Conservation (phyloP, 2,888 invertebrate genomes). For the Stenotaenia linearis region DNA sequence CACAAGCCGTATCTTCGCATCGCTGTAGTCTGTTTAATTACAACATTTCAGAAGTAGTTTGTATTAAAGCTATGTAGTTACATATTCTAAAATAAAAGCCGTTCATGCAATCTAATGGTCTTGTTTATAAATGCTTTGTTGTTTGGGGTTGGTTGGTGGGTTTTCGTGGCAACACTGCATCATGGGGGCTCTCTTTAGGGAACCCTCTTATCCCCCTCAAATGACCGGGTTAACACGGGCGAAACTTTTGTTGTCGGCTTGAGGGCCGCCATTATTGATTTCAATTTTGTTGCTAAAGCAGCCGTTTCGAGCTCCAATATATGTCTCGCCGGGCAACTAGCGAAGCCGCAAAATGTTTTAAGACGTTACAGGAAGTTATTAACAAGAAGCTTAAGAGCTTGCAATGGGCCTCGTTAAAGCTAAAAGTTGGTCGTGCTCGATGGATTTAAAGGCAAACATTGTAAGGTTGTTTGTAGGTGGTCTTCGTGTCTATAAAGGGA, state of each 20-base stretch:
- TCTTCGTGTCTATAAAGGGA: not conserved
- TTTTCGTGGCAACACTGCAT: not conserved
- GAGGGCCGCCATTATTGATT: not conserved
- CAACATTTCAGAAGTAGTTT: too few species aligned
- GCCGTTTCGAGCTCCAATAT: not conserved
- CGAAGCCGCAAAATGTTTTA: conserved; percentile 5
- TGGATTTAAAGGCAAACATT: conserved; percentile 3
- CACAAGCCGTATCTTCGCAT: too few species aligned
- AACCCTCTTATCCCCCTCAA: conserved; percentile 2
- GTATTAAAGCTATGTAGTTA: too few species aligned
- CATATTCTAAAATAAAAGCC: too few species aligned
- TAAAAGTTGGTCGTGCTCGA: not conserved
- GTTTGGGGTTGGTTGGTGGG: not conserved
- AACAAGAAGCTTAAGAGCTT: not conserved
- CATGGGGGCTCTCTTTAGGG: not conserved
- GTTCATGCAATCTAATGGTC: too few species aligned
- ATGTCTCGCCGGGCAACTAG: conserved; percentile 5
- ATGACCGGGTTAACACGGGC: not conserved
- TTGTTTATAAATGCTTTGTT: not conserved
- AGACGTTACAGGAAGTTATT: conserved; percentile 9
- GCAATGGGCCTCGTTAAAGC: not conserved
- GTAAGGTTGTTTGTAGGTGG: not conserved
- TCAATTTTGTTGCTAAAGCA: conserved; percentile 1
- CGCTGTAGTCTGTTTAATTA: too few species aligned
- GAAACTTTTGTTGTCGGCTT: not conserved